Percentiles rank a stretch among this genome's conserved stretches.
These are phyloP conservation scores for Callionymus lyra DNA, from an alignment of 2,113 vertebrate species.

Conservation along the genomic window DNA sequence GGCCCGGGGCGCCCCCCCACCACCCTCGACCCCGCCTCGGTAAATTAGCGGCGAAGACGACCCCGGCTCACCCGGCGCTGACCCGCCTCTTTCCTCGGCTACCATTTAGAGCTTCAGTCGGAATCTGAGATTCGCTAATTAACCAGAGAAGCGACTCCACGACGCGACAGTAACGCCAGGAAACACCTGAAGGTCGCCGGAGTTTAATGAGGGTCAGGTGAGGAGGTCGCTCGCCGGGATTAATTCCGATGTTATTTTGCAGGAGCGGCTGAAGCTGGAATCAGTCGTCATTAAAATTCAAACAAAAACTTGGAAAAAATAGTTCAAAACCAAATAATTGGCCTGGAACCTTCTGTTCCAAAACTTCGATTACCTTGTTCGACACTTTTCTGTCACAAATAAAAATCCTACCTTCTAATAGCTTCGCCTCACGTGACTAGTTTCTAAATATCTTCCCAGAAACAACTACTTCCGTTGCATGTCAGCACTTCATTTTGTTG, in stretches of 20 bases:
- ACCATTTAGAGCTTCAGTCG: slow-evolving; percentile 25
- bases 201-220: slow-evolving; percentile 40
- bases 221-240: too few species aligned
- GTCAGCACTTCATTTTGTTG: too few species aligned
- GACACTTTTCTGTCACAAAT: too few species aligned
- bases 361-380: too few species aligned
- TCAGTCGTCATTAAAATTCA: too few species aligned
- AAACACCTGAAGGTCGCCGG: slow-evolving; percentile 25
- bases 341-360: neutral
- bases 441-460: too few species aligned
- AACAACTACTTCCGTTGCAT: too few species aligned
- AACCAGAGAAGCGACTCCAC: slow-evolving; percentile 23
- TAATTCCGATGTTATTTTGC: too few species aligned
- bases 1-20: slow-evolving; percentile 55
- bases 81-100: slow-evolving; percentile 7
- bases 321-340: slow-evolving; percentile 9
- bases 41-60: slow-evolving; percentile 74
- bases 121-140: slow-evolving; percentile 42
- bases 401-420: too few species aligned
- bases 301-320: too few species aligned
- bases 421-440: too few species aligned
- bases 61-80: slow-evolving; percentile 18
- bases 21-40: slow-evolving; percentile 64
- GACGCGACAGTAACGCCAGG: slow-evolving; percentile 28
- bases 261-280: too few species aligned